Base-by-base conservation (phyloP, 2,113 vertebrate genomes). In the Cacatua alba region DNA sequence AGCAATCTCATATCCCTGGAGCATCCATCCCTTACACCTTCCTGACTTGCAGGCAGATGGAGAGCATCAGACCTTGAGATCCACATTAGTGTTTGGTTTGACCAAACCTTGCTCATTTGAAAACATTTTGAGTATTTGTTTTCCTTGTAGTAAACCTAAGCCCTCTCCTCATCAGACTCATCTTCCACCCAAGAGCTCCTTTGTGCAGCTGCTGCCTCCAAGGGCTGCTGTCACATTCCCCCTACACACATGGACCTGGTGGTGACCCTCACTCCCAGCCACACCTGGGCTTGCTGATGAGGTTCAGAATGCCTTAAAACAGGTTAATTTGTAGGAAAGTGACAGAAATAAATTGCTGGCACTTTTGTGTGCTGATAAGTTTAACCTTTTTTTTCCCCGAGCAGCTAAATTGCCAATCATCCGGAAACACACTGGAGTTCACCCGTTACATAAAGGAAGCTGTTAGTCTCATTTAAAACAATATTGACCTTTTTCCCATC, bases 401-500 rank as follows among this genome's bases (percentile, higher is more conserved):
- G 67, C 88, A 76, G 91, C 86, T 74, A 94, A 97, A 88, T 93
- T 90, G 90, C 94, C 97, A 92, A 88, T 95, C 91, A 95, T 93
- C 95, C 10, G 39, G 89, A 95, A 95, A 95, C 86, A 37, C 67
- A 33, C 90, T 20, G 44, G 48, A 83, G 60, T 77, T 95, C 96
- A 95, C 80, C 89, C 92, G 67, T 67, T 79, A 95, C 95, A 86
- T 62, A 95, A 97, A 97, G 94, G 91, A 96, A 96, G 92, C 69
- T 69, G 82, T 96, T 90, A 80, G 86, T 91, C 94, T 97, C 70
- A 94, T 94, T 96, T 94, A 85, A 95, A 97, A 95, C 96, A 95
- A 82, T 90, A 90, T 51, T 86, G 96, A 96, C 96, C 95, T 97
- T 97, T 96, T 82, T 68, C 67, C 55, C 20, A 11, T 91, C 94